Base-by-base conservation (phyloP, 2,888 invertebrate genomes). In the Trachelus tabidus region DNA sequence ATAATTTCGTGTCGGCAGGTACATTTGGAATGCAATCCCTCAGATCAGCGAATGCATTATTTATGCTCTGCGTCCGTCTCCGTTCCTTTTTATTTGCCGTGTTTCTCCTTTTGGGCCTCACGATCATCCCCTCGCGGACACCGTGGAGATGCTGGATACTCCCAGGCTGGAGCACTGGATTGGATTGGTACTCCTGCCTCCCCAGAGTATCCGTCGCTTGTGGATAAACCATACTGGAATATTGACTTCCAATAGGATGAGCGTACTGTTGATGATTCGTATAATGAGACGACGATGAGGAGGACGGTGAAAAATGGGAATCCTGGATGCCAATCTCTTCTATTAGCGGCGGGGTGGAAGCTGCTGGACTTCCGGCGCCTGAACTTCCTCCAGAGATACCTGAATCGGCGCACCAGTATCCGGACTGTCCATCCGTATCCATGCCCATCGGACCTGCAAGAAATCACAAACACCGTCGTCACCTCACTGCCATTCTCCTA, bases 71-170 rank as follows among this genome's bases (percentile, higher is more conserved):
- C 0, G 98, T 99, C 76, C 98, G 93, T 83, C 98, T 92, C 12
- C 98, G 92, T 90, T 99, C 98, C 90, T 99, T 99, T 92, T 98
- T 98, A 91, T 98, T 98, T 31, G 98, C 98, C 1, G 98, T 98
- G 81, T 95, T 96, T 78, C 98, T 92, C 77, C 97, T 93, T 89
- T 97, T 97, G 0, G 91, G 91, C 73, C 90, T 86, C 0, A 87
- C 84, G 4, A 84, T 80, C 11, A 86, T 35, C 12, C 73, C 76
- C 4, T 89, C 88, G 3, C 86, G 78, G 15, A 85, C 79, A 3
- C 73, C 76, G 12, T 82, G 82, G 34, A 81, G 68, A 1, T 81
- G 82, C 11, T 85, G 84, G 68, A 30, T 30, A 34, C 75, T 76
- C 6, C 71, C 30, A 11, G 76, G 69, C 40, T 76, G 76, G 30